Base-by-base conservation (phyloP, 2,888 invertebrate genomes). In the Scaptomyza cyrtandrae region DNA sequence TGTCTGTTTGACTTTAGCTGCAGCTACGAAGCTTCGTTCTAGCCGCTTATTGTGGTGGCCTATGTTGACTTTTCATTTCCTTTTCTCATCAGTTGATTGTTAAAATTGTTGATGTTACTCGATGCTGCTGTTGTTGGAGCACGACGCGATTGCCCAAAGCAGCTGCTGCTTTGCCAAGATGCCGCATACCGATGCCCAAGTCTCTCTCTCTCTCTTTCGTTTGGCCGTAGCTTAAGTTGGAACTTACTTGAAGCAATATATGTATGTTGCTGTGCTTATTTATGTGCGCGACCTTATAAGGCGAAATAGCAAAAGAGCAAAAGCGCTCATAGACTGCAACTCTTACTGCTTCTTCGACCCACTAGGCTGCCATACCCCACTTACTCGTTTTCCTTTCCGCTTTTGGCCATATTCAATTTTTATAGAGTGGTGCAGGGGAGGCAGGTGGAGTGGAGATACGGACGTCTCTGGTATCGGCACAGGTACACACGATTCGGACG, bases 41-140 rank as follows among this genome's bases (percentile, higher is more conserved):
- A 57, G 46, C 45, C 59, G 53, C 53, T 55, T 60, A 60, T 69
- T 69, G 70, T 75, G 29, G 75, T 82, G 87, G 79, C 81, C 86
- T 80, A 81, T 81, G 88, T 81, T 86, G 86, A 86, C 86, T 86
- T 86, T 86, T 88, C 86, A 86, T 88, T 88, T 86, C 88, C 86
- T 86, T 79, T 88, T 86, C 80, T 75, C 84, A 86, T 86, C 84
- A 85, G 83, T 88, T 86, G 85, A 85, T 86, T 85, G 88, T 82
- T 88, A 63, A 83, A 81, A 87, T 85, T 76, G 86, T 82, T 81
- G 81, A 74, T 81, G 74, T 60, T 70, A 57, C 69, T 59, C 57
- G 39, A 39, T 39, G 62, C 33, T 41, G 55, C 14, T 39, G 75
- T 52, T 73, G 68, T 46, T 49, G 55, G 53, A 54, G 71, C 71